Conservation (phyloP, 2,888 invertebrate genomes). For the Agrochola circellaris region DNA sequence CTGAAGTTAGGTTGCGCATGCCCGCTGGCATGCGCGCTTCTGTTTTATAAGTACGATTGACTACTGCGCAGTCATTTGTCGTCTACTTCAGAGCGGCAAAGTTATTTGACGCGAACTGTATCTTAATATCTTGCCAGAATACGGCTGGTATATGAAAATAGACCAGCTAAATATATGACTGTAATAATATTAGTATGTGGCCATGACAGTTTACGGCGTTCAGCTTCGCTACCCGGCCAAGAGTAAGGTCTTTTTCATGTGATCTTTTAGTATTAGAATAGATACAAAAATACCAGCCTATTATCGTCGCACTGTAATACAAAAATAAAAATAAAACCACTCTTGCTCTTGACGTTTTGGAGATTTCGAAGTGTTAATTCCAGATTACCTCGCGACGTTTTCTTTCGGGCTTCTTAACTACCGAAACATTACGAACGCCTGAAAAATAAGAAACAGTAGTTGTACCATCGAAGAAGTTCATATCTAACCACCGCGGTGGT, state of each 20-base stretch:
- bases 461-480: too few species aligned
- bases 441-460: too few species aligned
- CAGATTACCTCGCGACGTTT: neutral
- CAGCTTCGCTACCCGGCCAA: slow-evolving; percentile 48
- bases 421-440: too few species aligned
- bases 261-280: neutral
- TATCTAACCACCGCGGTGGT: too few species aligned
- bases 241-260: slow-evolving; percentile 55
- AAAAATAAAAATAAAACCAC: too few species aligned
- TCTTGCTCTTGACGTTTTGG: neutral
- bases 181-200: slow-evolving; percentile 46
- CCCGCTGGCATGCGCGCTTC: too few species aligned
- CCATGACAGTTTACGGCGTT: slow-evolving; percentile 59
- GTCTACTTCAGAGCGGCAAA: too few species aligned
- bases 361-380: neutral
- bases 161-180: slow-evolving; percentile 60
- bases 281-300: neutral
- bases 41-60: too few species aligned
- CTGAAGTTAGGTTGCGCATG: too few species aligned
- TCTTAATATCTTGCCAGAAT: slow-evolving; percentile 48
- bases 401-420: too few species aligned
- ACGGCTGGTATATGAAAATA: slow-evolving; percentile 56
- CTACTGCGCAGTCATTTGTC: too few species aligned
- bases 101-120: neutral
- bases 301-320: neutral